Evolutionary conservation across 2,888 invertebrate genomes (phyloP).

Genomic region (Homarus gammarus): DNA sequence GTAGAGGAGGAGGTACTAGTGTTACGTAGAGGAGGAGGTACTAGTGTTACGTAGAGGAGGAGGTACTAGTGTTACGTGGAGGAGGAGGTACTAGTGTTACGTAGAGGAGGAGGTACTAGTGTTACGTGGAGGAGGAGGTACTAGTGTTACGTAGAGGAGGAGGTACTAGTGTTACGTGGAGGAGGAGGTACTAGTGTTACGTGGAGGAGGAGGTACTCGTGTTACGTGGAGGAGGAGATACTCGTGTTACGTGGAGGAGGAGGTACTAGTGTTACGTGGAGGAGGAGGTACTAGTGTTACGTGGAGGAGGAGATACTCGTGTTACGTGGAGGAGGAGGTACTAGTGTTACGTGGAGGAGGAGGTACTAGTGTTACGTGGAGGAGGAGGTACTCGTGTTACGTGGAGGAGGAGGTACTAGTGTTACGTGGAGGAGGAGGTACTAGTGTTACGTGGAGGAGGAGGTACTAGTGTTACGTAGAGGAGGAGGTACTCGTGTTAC

Average conservation of each 20-base stretch:
- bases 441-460: not conserved
- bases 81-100: too few relatives aligned
- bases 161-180: too few relatives aligned
- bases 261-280: not conserved
- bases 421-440: not conserved
- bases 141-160: too few relatives aligned
- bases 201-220: not conserved
- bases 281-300: not conserved
- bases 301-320: not conserved
- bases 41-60: too few relatives aligned
- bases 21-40: too few relatives aligned
- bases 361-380: not conserved
- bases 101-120: too few relatives aligned
- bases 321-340: not conserved
- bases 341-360: not conserved
- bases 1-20: too few relatives aligned
- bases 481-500: not conserved
- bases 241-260: not conserved
- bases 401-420: not conserved
- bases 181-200: not conserved
- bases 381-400: not conserved
- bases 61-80: too few relatives aligned
- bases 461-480: not conserved
- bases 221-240: not conserved
- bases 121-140: too few relatives aligned